phyloP scores from a whole-genome alignment of 2,888 invertebrate genomes.

The Stomorhina lunata region DNA sequence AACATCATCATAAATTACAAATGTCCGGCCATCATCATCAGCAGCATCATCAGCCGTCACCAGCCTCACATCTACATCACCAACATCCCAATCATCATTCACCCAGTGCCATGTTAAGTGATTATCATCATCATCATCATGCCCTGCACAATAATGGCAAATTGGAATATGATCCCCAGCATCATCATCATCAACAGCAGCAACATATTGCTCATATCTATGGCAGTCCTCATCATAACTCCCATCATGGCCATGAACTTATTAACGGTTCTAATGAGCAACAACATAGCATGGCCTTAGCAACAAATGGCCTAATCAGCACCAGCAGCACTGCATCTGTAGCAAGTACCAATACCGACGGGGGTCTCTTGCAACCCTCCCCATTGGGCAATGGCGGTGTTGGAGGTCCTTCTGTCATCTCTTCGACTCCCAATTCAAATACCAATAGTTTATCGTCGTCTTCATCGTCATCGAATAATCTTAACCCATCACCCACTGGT shows the following conservation, averaged over 20 bases:
- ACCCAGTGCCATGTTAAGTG: constrained; percentile 70
- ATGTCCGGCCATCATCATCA: constrained; percentile 54
- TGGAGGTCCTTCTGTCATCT: constrained; percentile 47
- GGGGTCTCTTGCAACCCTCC: constrained; percentile 61
- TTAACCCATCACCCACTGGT: constrained; percentile 56
- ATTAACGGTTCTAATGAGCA: constrained; percentile 62
- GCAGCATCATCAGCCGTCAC: constrained; percentile 55
- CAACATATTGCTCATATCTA: constrained; percentile 77
- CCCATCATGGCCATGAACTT: constrained; percentile 65
- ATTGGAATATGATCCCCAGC: constrained; percentile 73
- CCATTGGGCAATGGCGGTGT: constrained; percentile 65
- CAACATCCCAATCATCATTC: constrained; percentile 74
- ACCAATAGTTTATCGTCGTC: constrained; percentile 43
- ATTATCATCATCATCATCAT: constrained; percentile 73
- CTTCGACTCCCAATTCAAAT: constrained; percentile 52
- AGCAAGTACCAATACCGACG: constrained; percentile 64
- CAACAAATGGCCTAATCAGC: constrained; percentile 61
- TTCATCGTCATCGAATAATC: constrained; percentile 40
- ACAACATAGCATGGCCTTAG: constrained; percentile 59
- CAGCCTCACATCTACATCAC: constrained; percentile 61
- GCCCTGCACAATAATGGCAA: constrained; percentile 71
- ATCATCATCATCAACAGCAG: constrained; percentile 71
- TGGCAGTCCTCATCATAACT: constrained; percentile 74
- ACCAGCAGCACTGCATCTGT: constrained; percentile 54
- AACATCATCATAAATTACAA: constrained; percentile 68